phyloP scores from a whole-genome alignment of 2,888 invertebrate genomes.

The Lysandra coridon region DNA sequence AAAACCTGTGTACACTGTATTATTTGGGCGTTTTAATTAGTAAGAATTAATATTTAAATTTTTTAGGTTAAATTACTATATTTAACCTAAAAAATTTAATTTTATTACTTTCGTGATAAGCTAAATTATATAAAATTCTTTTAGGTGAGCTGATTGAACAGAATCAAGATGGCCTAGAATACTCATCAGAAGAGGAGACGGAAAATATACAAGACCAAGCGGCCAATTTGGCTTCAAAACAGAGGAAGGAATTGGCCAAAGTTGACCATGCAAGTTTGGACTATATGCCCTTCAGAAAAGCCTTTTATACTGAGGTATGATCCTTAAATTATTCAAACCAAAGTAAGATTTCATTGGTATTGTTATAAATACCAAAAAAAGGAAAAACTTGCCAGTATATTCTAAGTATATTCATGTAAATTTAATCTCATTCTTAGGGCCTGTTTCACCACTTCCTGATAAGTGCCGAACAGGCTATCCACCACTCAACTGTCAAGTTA shows the following conservation, averaged over 20 bases:
- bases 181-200: conserved; percentile 97
- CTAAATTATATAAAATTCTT: background rate
- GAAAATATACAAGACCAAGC: conserved; percentile 96
- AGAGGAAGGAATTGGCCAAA: conserved; percentile 94
- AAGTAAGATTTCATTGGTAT: no score
- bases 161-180: conserved; percentile 98
- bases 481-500: no score
- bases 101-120: background rate
- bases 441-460: no score
- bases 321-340: background rate
- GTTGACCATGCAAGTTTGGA: conserved; percentile 94
- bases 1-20: no score
- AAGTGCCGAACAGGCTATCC: no score
- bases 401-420: no score
- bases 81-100: no score
- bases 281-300: conserved; percentile 94
- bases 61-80: background rate
- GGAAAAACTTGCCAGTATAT: no score
- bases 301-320: conserved; percentile 96
- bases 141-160: conserved; percentile 98
- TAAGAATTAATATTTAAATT: no score
- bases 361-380: no score
- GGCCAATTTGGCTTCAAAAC: conserved; percentile 93
- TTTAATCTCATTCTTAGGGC: no score
- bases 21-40: no score